Base-by-base conservation (phyloP, 2,888 invertebrate species). In the Rhagonycha lutea region DNA sequence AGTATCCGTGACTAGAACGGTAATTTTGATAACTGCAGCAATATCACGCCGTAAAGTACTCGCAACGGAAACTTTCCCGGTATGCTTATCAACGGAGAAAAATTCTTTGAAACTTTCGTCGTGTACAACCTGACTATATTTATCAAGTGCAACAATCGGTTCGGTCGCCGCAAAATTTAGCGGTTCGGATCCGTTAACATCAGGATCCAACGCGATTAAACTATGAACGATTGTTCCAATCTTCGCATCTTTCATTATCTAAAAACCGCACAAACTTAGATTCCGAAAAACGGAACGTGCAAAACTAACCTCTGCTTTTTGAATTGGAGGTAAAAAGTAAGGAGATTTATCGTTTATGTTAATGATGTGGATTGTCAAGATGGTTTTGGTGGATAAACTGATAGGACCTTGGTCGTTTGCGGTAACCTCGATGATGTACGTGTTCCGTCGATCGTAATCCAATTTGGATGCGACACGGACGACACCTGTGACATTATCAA, bases 271-370 rank as follows among this genome's bases (percentile, higher is more conserved):
- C 24, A 61, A 69, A 71, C 61, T 24, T 14, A 32, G 14, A 32
- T 68, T 77, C 7, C 63, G 62, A 14, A 71, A 28, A 7, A 7
- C n/a, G 2, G 0, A 65, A 28, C 29, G n/a, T 3, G 7, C 12
- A 68, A 29, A 69, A 62, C 18, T 69, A 83, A 94, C 94, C 88
- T 95, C 94, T 0, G 94, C 93, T 78, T 94, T 90, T 85, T 96
- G 96, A 9, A 93, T 93, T 47, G 91, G 86, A 0, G 97, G 96
- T 1, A 91, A 91, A 86, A 97, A 96, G 85, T 92, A 92, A 0
- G 98, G 97, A 76, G 92, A 90, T 86, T 96, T 97, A 85, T 97
- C 96, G 86, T 98, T 98, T 70, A 93, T 94, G 85, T 98, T 96
- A 29, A 94, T 90, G 3, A 98, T 92, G 82, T 92, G 92, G 7